Percentiles rank a stretch among this genome's conserved stretches.
These are phyloP conservation scores for Hystrix cristata DNA, from an alignment of 2,113 vertebrate genomes.

Conservation along the genomic window DNA sequence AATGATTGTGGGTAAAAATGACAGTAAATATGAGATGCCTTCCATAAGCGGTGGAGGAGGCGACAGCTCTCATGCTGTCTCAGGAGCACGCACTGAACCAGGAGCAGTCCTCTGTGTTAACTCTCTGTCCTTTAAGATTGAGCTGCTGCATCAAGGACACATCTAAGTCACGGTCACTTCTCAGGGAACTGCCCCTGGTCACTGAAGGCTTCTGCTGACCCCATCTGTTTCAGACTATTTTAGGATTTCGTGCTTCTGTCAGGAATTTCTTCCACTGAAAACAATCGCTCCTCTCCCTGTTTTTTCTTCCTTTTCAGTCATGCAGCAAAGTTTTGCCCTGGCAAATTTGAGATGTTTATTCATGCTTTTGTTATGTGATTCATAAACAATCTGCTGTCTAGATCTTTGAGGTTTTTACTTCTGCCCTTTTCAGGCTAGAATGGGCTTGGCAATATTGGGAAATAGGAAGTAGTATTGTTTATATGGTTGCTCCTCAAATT, in stretches of 20 bases:
- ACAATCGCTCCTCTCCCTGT: background rate
- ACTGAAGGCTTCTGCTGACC: conserved; percentile 53
- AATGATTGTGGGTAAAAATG: background rate
- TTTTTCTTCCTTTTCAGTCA: background rate
- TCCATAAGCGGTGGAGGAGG: background rate
- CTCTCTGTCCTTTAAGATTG: background rate
- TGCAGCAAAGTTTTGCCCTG: background rate
- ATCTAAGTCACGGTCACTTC: background rate
- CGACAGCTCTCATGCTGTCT: background rate
- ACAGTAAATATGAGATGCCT: background rate
- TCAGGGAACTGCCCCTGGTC: background rate
- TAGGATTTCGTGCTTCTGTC: conserved; percentile 57
- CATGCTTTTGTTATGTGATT: background rate
- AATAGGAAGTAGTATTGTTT: no score
- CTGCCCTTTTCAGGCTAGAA: background rate
- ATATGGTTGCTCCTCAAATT: background rate
- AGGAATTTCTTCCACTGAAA: conserved; percentile 46
- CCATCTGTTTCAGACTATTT: conserved; percentile 67
- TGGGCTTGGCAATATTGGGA: background rate
- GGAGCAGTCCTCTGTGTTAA: background rate
- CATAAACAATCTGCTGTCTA: background rate
- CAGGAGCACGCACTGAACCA: background rate
- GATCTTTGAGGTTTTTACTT: background rate
- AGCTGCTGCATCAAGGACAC: background rate
- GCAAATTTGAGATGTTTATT: conserved; percentile 26